These are phyloP conservation scores for Acanthis flammea DNA, from an alignment of 2,797 vertebrate genomes.

Conservation along the genomic window DNA sequence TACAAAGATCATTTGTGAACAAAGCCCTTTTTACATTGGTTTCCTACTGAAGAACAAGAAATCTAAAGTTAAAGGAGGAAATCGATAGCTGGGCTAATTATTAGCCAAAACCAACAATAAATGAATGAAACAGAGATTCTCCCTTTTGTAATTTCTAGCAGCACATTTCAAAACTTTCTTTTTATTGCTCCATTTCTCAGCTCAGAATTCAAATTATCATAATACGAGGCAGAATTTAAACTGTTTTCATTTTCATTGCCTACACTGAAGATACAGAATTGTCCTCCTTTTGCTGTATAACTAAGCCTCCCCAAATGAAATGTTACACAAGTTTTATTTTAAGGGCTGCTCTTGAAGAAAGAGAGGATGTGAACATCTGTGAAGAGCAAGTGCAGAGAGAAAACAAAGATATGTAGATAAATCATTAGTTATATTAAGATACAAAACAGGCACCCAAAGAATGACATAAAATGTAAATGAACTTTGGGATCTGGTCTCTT, in stretches of 20 bases:
- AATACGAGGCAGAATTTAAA: background rate
- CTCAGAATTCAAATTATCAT: background rate
- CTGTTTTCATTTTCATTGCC: background rate
- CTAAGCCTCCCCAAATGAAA: background rate
- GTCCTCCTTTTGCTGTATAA: background rate
- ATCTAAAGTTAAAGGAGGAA: background rate
- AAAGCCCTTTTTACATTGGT: background rate
- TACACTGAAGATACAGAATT: background rate
- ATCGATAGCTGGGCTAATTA: background rate
- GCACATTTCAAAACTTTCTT: background rate
- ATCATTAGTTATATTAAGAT: conserved; percentile 69
- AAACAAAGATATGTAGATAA: conserved; percentile 50
- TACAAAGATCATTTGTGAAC: background rate
- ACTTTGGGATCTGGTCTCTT: conserved; percentile 71
- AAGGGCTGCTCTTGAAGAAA: conserved; percentile 25
- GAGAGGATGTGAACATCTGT: conserved; percentile 53
- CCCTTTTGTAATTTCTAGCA: background rate
- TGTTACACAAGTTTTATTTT: conserved; percentile 27
- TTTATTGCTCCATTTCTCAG: background rate
- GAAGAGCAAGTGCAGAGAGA: conserved; percentile 45
- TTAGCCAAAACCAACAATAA: background rate
- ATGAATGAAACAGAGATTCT: background rate
- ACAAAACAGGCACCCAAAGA: conserved; percentile 64
- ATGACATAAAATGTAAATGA: conserved; percentile 75
- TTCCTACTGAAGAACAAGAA: background rate